Evolutionary conservation across 2,113 vertebrate genomes (phyloP), one percentile per base, ranked within the genome.

Genomic region (Zosterops lateralis): DNA sequence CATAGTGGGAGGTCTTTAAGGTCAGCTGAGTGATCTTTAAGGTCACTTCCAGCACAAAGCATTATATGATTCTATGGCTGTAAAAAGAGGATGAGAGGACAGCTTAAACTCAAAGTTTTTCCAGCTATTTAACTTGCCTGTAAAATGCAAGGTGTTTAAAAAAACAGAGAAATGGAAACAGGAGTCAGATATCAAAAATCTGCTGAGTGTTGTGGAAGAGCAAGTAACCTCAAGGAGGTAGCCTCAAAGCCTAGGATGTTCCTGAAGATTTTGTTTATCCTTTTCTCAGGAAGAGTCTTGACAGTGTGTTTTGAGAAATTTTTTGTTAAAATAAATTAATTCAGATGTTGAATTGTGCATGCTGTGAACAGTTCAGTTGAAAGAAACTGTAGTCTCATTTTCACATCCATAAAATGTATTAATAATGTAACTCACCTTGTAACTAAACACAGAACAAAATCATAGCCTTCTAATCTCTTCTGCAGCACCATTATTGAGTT

Each of bases 111-210:
- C 28, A 61, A 78, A 73, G 24, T 38, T 68, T 70, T 62, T 14
- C n/a, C 45, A 67, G 19, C 10, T 8, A 68, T 93, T 92, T 94
- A 87, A 76, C 53, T 94, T 93, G 29, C 20, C 25, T 66, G 6
- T 88, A 48, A 91, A 74, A 56, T 44, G 7, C 47, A 57, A 74
- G 13, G 20, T 8, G 34, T 82, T 72, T 9, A 71, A 92, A 91
- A 87, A 50, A 87, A 61, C 44, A 60, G 89, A 96, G 53, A 54
- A 95, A 74, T 36, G 5, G 20, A 17, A 67, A 83, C 32, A 53
- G 7, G 61, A 76, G 47, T 36, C 83, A 95, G 47, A 93, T 92
- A 73, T 50, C 22, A 51, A 94, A 97, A 93, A 83, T 84, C 58
- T 73, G 61, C 79, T 84, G 14, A 91, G 6, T 68, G 13, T 48